A percentile compares a stretch with the other conserved stretches of the same genome.
Evolutionary conservation across 2,888 invertebrate species (phyloP).

Genomic region (Pristionchus arcanus): DNA sequence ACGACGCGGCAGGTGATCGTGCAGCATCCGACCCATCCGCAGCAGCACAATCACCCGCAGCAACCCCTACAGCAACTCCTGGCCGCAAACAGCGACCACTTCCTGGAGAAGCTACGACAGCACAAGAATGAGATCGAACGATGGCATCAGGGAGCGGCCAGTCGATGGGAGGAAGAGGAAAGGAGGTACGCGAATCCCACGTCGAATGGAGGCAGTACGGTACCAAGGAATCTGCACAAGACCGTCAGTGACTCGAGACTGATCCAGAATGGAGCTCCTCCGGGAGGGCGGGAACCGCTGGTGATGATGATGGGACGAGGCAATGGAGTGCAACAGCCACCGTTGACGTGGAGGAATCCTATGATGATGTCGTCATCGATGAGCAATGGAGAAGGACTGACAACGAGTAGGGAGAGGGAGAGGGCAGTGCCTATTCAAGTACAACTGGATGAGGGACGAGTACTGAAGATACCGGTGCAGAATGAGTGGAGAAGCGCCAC

Average conservation of each 20-base stretch:
- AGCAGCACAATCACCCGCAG: not conserved
- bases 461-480: slow-evolving; percentile 51
- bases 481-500: not conserved
- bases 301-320: slow-evolving; percentile 36
- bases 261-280: slow-evolving; percentile 31
- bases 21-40: not conserved
- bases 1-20: slow-evolving; percentile 2
- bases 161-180: slow-evolving; percentile 11
- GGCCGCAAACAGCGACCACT: slow-evolving; percentile 40
- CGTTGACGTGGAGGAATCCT: slow-evolving; percentile 29
- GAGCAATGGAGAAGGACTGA: not conserved
- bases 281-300: not conserved
- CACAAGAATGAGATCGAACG: slow-evolving; percentile 60
- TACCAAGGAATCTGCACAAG: slow-evolving; percentile 16
- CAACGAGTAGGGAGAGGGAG: slow-evolving; percentile 1
- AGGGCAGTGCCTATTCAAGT: slow-evolving; percentile 53
- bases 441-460: slow-evolving; percentile 45
- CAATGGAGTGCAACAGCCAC: not conserved
- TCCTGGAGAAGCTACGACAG: slow-evolving; percentile 63
- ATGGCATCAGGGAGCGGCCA: not conserved
- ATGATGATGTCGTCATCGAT: slow-evolving; percentile 16
- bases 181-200: not conserved
- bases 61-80: slow-evolving; percentile 8
- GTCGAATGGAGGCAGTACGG: not conserved
- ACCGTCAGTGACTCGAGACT: slow-evolving; percentile 15